These are phyloP conservation scores for Mimachlamys varia DNA, from an alignment of 2,888 invertebrate species.

Conservation along the genomic window DNA sequence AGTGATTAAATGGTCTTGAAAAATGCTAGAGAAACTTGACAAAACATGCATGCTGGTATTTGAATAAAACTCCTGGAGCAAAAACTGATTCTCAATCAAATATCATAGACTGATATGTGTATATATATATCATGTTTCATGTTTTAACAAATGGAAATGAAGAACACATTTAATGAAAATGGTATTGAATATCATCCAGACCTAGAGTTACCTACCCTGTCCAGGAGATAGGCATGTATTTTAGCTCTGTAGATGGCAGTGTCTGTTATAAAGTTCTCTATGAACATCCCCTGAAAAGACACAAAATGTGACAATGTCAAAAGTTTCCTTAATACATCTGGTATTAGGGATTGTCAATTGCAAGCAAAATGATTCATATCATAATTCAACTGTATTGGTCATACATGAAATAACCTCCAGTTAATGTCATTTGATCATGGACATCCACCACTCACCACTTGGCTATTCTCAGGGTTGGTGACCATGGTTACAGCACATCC, in stretches of 20 bases:
- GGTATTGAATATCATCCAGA: neutral
- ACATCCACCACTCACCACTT: slow-evolving; percentile 80
- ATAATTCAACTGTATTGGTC: no score
- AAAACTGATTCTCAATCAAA: neutral
- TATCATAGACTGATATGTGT: neutral
- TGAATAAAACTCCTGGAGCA: neutral
- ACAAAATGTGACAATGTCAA: neutral
- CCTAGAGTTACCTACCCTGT: slow-evolving; percentile 81
- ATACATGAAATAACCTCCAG: no score
- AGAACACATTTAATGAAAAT: neutral
- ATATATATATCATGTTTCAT: neutral
- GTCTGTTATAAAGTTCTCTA: slow-evolving; percentile 97
- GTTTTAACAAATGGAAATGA: neutral
- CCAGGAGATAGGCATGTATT: slow-evolving; percentile 97
- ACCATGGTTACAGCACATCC: slow-evolving; percentile 92
- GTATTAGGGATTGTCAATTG: no score
- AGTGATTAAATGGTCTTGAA: neutral
- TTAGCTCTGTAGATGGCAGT: slow-evolving; percentile 96
- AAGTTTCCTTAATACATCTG: no score
- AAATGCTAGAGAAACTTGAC: neutral
- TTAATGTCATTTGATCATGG: no score
- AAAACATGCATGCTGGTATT: neutral
- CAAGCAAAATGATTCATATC: no score
- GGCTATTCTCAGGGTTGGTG: slow-evolving; percentile 94
- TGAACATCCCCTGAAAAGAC: slow-evolving; percentile 92